Conservation (phyloP, 2,113 vertebrate genomes). For the Osmerus mordax region DNA sequence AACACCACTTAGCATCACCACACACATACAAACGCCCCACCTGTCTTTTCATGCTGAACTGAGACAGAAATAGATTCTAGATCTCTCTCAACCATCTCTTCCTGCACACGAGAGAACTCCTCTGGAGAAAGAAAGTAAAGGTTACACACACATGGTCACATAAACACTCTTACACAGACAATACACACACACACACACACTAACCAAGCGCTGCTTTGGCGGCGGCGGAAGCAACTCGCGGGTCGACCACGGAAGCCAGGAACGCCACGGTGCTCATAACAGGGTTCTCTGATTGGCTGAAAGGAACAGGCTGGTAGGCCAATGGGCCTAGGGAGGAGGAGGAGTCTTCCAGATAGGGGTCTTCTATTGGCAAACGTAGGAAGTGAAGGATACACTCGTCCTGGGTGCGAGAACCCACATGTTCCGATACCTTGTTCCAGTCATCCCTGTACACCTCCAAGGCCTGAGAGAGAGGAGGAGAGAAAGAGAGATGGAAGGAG, state of each 20-base stretch:
- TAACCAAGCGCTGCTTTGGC: slow-evolving; percentile 91
- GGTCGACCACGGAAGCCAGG: slow-evolving; percentile 93
- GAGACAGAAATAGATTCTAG: slow-evolving; percentile 78
- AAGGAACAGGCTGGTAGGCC: slow-evolving; percentile 93
- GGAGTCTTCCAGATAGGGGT: slow-evolving; percentile 93
- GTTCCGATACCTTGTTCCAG: slow-evolving; percentile 98
- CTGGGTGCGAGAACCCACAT: slow-evolving; percentile 94
- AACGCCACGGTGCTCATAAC: slow-evolving; percentile 99
- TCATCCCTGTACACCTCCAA: slow-evolving; percentile 98
- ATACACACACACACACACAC: slow-evolving; percentile 10
- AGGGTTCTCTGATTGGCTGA: slow-evolving; percentile 95
- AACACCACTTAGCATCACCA: too few species aligned
- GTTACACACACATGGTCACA: neutral
- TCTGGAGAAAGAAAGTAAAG: slow-evolving; percentile 69
- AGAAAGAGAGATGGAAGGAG: neutral
- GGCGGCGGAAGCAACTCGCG: slow-evolving; percentile 88
- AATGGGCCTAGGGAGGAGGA: slow-evolving; percentile 89
- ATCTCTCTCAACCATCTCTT: slow-evolving; percentile 80
- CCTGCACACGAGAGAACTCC: slow-evolving; percentile 90
- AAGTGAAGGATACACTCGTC: slow-evolving; percentile 98
- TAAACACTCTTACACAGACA: neutral
- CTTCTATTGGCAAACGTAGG: slow-evolving; percentile 91
- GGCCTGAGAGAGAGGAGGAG: slow-evolving; percentile 67
- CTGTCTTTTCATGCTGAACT: slow-evolving; percentile 79
- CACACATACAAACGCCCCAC: slow-evolving; percentile 47